Evolutionary conservation across 2,888 invertebrate genomes (phyloP), one percentile per base, ranked within the genome.

Genomic region (Sabatieria punctata): DNA sequence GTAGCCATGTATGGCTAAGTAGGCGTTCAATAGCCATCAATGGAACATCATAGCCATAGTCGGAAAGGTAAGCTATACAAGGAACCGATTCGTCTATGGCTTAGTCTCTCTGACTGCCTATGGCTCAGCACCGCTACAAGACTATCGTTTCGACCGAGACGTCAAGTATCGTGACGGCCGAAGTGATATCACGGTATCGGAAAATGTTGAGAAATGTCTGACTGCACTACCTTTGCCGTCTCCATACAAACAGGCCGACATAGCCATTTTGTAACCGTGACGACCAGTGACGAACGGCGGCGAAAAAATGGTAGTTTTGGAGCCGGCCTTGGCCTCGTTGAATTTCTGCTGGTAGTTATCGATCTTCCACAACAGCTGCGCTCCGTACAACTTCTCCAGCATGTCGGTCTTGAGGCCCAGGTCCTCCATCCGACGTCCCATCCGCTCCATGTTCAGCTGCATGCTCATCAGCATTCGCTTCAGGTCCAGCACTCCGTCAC

Each of bases 191-290:
- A n/a, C n/a, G n/a, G n/a, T n/a, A n/a, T n/a, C n/a, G n/a, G n/a
- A n/a, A n/a, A n/a, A n/a, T n/a, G n/a, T n/a, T n/a, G n/a, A n/a
- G n/a, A n/a, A n/a, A n/a, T n/a, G n/a, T n/a, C n/a, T n/a, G n/a
- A n/a, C n/a, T n/a, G n/a, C n/a, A 15, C 39, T 42, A 64, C 63
- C 60, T 54, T 60, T 62, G 6, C 63, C 63, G 40, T 65, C 64
- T 1, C 64, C 64, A 45, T 60, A 63, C 15, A 67, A 58, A 52
- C 63, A 63, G 4, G 60, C 60, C 1, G 64, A 63, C 45, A 66
- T 51, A 38, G 65, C 58, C 56, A 69, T 53, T 47, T 65, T 66
- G 58, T 69, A 69, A 15, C 69, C 69, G 53, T 66, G 64, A 1
- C 67, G 61, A 38, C 60, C 60, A 1, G 67, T 64, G 41, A 66